Base-by-base conservation (phyloP, 1,140 invertebrate genomes). In the Drosophila obscura region DNA sequence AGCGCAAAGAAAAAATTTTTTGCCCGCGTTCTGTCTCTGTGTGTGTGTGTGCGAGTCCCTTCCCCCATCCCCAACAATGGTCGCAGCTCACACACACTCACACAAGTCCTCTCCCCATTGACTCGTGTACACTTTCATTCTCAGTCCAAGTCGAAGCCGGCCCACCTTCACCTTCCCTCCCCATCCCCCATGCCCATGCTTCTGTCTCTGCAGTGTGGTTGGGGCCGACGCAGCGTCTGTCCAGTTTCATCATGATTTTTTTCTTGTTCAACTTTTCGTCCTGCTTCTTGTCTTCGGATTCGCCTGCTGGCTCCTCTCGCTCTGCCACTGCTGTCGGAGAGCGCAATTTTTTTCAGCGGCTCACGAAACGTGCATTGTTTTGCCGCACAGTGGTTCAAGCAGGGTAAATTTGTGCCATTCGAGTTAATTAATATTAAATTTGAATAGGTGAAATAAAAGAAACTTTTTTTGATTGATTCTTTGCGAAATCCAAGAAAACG, bases 261-360 rank as follows among this genome's bases (percentile, higher is more conserved):
- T 88, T 77, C 73, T 72, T 68, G 60, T 80, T 74, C 61, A 84
- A 84, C 76, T 88, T 83, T 87, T 87, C 83, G 83, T 88, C 79
- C 83, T 88, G 79, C 77, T 87, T 83, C 83, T 87, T 87, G 82
- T 87, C 83, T 87, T 87, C 59, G 80, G 80, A 73, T 84, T 84
- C 80, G 80, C 67, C 80, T 80, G 67, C 63, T 83, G 67, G 80
- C 50, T 15, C 44, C 50, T 15, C 44, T 15, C 31, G 59, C 39
- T 74, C 44, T 51, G 59, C 68, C 64, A 45, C 52, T 65, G 44
- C 61, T 77, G 63, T 50, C 63, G 58, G 45, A 82, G 81, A 85
- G 82, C 79, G 62, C 59, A 64, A 53, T 74, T 84, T 84, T 79
- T 83, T 81, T 81, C 64, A 57, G 72, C 65, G 64, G 62, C 59